Conservation (phyloP, 2,888 invertebrate species). For the Ophioninae sp. region DNA sequence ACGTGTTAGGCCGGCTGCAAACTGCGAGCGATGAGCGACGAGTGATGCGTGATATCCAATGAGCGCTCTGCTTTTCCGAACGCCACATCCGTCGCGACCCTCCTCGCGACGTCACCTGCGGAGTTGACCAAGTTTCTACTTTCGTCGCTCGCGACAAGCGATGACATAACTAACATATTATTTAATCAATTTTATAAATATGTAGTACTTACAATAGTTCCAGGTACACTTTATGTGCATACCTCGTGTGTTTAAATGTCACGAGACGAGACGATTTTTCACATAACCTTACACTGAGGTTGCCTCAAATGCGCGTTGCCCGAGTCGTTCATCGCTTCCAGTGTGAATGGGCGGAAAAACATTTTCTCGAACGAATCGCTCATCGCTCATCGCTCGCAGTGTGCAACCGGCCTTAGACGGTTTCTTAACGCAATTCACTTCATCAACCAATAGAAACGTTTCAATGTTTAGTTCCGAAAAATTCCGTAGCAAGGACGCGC, state of each 20-base stretch:
- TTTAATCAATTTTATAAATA: not conserved
- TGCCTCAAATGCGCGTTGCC: not conserved
- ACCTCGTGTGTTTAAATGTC: not conserved
- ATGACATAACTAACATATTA: too few relatives aligned
- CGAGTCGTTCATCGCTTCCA: constrained; percentile 4
- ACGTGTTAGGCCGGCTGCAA: too few relatives aligned
- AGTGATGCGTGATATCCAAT: too few relatives aligned
- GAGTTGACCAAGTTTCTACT: too few relatives aligned
- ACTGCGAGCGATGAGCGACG: too few relatives aligned
- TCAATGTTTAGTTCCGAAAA: not conserved
- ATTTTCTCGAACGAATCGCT: not conserved
- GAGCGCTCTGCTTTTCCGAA: too few relatives aligned
- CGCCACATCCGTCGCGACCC: too few relatives aligned
- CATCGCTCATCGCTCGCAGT: constrained; percentile 6
- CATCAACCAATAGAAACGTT: not conserved
- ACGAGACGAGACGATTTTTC: not conserved
- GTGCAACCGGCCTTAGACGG: too few relatives aligned
- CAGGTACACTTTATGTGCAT: too few relatives aligned
- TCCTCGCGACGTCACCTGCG: too few relatives aligned
- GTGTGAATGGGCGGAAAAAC: not conserved
- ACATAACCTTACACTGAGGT: not conserved
- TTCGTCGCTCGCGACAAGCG: too few relatives aligned
- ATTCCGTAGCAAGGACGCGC: not conserved
- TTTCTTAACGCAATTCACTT: not conserved
- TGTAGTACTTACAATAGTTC: not conserved